Conservation (phyloP, 2,113 vertebrate genomes). For the Cathartes aura region DNA sequence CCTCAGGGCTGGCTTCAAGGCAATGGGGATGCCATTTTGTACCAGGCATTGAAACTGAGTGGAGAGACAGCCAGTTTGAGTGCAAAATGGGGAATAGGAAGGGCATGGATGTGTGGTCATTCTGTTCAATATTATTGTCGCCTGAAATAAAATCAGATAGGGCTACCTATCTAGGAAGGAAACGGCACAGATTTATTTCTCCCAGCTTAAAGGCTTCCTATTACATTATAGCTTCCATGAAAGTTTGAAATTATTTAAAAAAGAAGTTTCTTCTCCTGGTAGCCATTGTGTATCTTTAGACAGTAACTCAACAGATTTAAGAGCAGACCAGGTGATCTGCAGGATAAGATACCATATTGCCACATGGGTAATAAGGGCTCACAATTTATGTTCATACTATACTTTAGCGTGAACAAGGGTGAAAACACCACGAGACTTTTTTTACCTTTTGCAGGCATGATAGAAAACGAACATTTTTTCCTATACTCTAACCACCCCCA, state of each 20-base stretch:
- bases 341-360: not conserved
- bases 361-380: not conserved
- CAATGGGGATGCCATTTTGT: not conserved
- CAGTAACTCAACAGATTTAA: not conserved
- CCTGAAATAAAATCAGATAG: not conserved
- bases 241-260: not conserved
- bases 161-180: not conserved
- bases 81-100: not conserved
- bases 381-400: not conserved
- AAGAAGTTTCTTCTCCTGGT: not conserved
- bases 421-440: not conserved
- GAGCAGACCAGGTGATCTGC: not conserved
- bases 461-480: not conserved
- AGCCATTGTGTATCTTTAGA: not conserved
- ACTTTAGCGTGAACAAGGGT: not conserved
- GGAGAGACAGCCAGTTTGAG: not conserved
- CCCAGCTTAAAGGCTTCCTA: not conserved
- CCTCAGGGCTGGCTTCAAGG: not conserved
- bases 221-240: not conserved
- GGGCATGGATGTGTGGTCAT: not conserved
- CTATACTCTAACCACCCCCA: not conserved
- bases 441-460: not conserved
- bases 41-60: not conserved
- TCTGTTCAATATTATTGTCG: not conserved
- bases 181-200: not conserved